phyloP scores from a whole-genome alignment of 2,113 vertebrate species.

The Ursus arctos region DNA sequence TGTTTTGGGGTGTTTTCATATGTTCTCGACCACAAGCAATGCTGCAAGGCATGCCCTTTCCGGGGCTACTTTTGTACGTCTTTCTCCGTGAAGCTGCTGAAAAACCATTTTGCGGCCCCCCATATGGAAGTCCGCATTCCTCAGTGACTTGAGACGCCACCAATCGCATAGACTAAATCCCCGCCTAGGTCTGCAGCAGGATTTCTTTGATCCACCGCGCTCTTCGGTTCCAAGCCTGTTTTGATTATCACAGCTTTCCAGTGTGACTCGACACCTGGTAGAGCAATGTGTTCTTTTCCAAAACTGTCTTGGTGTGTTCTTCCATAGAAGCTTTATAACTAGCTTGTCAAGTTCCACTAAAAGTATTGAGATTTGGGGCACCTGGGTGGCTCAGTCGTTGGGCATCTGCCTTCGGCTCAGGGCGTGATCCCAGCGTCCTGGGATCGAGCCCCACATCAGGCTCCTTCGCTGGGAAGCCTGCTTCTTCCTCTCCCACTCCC shows the following conservation, averaged over 20 bases:
- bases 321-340: neutral
- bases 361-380: neutral
- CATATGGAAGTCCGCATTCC: neutral
- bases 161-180: neutral
- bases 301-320: neutral
- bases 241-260: neutral
- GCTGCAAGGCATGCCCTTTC: neutral
- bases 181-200: neutral
- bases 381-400: too few relatives aligned
- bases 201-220: neutral
- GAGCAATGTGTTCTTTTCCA: neutral
- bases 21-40: neutral
- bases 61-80: neutral
- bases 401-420: too few relatives aligned
- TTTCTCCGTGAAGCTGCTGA: neutral
- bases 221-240: neutral
- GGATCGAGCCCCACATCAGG: too few relatives aligned
- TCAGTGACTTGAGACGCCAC: neutral
- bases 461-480: too few relatives aligned
- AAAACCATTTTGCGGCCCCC: neutral
- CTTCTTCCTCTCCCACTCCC: too few relatives aligned
- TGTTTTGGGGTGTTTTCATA: neutral
- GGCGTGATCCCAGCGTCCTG: too few relatives aligned
- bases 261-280: neutral
- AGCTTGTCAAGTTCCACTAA: neutral